phyloP scores from a whole-genome alignment of 2,797 vertebrate species.

The Carcharodon carcharias region DNA sequence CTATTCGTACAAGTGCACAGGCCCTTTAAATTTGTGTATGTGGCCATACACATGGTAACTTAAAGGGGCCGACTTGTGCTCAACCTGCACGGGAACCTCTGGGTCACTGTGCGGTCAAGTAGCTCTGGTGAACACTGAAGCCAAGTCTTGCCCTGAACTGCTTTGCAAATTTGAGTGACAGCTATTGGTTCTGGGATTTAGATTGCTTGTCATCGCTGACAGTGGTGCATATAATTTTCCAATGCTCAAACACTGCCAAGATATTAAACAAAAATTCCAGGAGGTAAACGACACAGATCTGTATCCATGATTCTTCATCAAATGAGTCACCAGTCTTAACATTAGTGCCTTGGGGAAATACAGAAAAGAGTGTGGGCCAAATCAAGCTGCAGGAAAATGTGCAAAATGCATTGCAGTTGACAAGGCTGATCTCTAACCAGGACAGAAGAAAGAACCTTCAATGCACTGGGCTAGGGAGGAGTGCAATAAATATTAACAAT shows the following conservation, averaged over 20 bases:
- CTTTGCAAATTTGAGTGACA: neutral
- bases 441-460: neutral
- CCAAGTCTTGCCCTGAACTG: neutral
- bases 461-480: neutral
- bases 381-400: neutral
- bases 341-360: neutral
- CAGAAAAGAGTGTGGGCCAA: no score
- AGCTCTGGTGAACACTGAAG: neutral
- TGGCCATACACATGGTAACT: neutral
- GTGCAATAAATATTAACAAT: neutral
- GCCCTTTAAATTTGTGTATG: neutral
- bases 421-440: neutral
- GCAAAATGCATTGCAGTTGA: neutral
- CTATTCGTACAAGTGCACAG: no score
- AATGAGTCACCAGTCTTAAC: neutral
- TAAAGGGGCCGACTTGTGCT: neutral
- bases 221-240: neutral
- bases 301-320: neutral
- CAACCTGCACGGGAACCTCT: neutral
- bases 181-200: neutral
- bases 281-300: neutral
- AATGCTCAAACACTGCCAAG: neutral
- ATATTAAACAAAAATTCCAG: neutral
- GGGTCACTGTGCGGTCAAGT: neutral
- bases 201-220: neutral